Conservation (phyloP, 1,140 invertebrate species). For the Thaumetopoea pityocampa region DNA sequence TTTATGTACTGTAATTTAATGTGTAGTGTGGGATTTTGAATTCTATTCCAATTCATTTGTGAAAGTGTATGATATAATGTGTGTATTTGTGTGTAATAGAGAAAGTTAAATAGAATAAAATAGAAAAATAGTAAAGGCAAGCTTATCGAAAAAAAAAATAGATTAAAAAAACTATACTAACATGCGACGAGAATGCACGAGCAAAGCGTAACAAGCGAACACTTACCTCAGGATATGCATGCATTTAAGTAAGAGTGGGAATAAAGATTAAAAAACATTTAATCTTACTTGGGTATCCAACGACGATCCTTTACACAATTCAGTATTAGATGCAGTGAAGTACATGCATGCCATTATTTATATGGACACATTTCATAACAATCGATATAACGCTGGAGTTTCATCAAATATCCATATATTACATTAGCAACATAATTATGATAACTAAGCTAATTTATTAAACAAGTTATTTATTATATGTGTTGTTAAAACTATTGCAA, state of each 20-base stretch:
- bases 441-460: slow-evolving; percentile 58
- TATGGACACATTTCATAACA: slow-evolving; percentile 26
- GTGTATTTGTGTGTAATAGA: slow-evolving; percentile 44
- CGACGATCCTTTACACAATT: slow-evolving; percentile 68
- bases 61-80: slow-evolving; percentile 37
- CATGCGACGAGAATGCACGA: slow-evolving; percentile 64
- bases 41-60: slow-evolving; percentile 60
- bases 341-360: slow-evolving; percentile 44
- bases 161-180: slow-evolving; percentile 35
- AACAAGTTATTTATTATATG: slow-evolving; percentile 43
- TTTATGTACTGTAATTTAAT: slow-evolving; percentile 44
- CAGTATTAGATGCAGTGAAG: slow-evolving; percentile 32
- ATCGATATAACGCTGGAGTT: slow-evolving; percentile 27
- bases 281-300: slow-evolving; percentile 69
- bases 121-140: slow-evolving; percentile 52
- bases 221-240: slow-evolving; percentile 43
- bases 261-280: slow-evolving; percentile 42
- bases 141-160: slow-evolving; percentile 49
- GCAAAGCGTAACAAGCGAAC: slow-evolving; percentile 48
- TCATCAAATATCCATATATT: slow-evolving; percentile 39
- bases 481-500: slow-evolving; percentile 67
- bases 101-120: slow-evolving; percentile 64
- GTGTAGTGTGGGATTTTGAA: slow-evolving; percentile 69
- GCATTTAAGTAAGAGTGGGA: slow-evolving; percentile 39
- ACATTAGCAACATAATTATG: slow-evolving; percentile 67